A percentile compares a stretch with the other conserved stretches of the same genome.
Conservation (phyloP, 2,113 vertebrate species). For the Acrocephalus kingi region DNA sequence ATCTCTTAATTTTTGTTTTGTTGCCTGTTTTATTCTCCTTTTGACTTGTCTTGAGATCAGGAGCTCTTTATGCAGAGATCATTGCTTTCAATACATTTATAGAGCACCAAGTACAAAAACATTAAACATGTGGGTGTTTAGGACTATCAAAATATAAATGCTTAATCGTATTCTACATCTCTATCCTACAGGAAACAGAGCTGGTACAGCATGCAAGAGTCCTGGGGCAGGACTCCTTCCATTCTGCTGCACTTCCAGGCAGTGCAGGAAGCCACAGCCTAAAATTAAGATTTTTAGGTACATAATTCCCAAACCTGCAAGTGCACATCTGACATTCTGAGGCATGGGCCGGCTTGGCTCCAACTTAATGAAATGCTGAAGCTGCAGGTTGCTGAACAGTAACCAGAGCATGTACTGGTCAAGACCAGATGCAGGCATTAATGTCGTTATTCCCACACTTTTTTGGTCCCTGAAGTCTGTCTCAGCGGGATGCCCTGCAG, state of each 20-base stretch:
- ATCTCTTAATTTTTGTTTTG: background rate
- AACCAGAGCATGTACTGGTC: background rate
- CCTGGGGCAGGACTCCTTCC: background rate
- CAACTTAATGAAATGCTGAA: background rate
- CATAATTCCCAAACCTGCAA: background rate
- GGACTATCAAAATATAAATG: background rate
- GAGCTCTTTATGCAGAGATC: background rate
- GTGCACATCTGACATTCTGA: background rate
- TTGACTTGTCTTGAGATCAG: background rate
- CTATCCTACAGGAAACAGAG: background rate
- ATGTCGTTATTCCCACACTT: background rate
- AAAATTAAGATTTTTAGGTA: background rate
- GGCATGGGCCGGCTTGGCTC: background rate
- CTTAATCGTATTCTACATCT: background rate
- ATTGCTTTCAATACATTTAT: background rate
- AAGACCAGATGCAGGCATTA: background rate
- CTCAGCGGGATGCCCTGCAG: slow-evolving; percentile 13
- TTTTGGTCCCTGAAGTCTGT: background rate
- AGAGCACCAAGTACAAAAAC: background rate
- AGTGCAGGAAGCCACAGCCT: background rate
- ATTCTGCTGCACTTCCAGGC: background rate
- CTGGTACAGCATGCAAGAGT: background rate
- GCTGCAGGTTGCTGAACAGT: background rate
- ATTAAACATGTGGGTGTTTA: background rate
- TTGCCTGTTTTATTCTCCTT: background rate